Evolutionary conservation across 2,797 vertebrate genomes (phyloP).

Genomic region (Nannoperca obscura): DNA sequence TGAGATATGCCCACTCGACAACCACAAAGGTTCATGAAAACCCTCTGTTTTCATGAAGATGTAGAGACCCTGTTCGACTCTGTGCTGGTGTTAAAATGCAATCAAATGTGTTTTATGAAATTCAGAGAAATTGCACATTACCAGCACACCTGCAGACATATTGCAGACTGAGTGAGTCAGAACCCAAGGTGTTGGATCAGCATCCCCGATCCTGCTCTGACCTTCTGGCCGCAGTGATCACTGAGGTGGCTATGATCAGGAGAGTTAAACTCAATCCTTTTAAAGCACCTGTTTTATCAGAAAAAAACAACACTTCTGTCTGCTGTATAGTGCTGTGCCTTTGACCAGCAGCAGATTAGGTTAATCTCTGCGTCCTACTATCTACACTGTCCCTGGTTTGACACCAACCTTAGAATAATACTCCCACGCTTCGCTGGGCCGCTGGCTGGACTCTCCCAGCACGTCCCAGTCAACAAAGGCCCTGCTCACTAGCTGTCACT

Average conservation of each 20-base stretch:
- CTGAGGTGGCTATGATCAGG: slow-evolving; percentile 51
- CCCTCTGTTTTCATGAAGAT: not conserved
- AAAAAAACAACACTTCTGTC: slow-evolving; percentile 71
- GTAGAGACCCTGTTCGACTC: not conserved
- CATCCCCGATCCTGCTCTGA: slow-evolving; percentile 35
- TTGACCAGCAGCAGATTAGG: slow-evolving; percentile 66
- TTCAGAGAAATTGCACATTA: not conserved
- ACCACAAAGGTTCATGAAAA: slow-evolving; percentile 9
- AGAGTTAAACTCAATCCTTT: slow-evolving; percentile 63
- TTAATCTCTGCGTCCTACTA: slow-evolving; percentile 72
- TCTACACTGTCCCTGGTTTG: slow-evolving; percentile 79
- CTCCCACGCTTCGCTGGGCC: slow-evolving; percentile 70
- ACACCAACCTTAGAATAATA: slow-evolving; percentile 78
- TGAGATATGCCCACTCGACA: slow-evolving; percentile 24
- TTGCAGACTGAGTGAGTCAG: slow-evolving; percentile 11
- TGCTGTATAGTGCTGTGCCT: slow-evolving; percentile 41
- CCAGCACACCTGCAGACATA: not conserved
- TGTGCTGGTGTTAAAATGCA: not conserved
- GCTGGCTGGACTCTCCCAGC: slow-evolving; percentile 54
- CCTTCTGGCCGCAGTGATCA: slow-evolving; percentile 47
- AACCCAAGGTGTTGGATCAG: slow-evolving; percentile 2
- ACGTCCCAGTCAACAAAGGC: slow-evolving; percentile 66
- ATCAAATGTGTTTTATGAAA: not conserved
- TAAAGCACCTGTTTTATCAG: slow-evolving; percentile 65
- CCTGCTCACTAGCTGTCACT: slow-evolving; percentile 50